Percentiles rank a stretch among this genome's conserved stretches.
Conservation (phyloP, 2,113 vertebrate genomes). For the Neomonachus schauinslandi region DNA sequence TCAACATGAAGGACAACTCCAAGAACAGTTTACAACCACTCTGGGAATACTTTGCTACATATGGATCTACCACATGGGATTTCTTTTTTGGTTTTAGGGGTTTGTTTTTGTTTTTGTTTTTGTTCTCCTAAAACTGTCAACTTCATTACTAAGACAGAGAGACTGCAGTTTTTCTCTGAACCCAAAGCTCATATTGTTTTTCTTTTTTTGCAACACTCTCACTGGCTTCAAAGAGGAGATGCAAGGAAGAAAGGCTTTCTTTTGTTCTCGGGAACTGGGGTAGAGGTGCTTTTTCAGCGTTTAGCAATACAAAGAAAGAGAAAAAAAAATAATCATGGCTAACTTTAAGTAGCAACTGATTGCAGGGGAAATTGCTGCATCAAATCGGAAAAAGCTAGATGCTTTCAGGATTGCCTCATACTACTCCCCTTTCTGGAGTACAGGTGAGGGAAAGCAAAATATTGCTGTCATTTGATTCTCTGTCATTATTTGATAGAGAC, state of each 20-base stretch:
- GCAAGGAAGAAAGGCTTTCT: not conserved
- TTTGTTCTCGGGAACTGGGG: not conserved
- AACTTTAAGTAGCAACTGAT: not conserved
- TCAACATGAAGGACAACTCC: not conserved
- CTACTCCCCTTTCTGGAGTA: not conserved
- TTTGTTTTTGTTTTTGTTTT: too few species aligned
- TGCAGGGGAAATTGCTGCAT: not conserved
- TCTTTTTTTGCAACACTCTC: not conserved
- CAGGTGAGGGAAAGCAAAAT: not conserved
- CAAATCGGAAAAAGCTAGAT: not conserved
- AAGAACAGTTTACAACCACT: not conserved
- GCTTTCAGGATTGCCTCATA: not conserved
- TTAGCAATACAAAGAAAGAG: constrained; percentile 3
- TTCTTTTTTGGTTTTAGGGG: not conserved
- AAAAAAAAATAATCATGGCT: not conserved
- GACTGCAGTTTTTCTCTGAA: not conserved
- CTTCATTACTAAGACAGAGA: not conserved
- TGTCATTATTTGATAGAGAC: not conserved
- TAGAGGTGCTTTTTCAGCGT: not conserved
- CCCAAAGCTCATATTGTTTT: not conserved
- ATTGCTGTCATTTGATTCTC: constrained; percentile 6
- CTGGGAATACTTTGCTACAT: not conserved
- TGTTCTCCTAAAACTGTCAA: not conserved
- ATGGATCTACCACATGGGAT: not conserved
- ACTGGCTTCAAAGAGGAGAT: constrained; percentile 9